Percentiles rank a stretch among this genome's conserved stretches.
Conservation (phyloP, 2,113 vertebrate genomes). For the Apteryx mantelli region DNA sequence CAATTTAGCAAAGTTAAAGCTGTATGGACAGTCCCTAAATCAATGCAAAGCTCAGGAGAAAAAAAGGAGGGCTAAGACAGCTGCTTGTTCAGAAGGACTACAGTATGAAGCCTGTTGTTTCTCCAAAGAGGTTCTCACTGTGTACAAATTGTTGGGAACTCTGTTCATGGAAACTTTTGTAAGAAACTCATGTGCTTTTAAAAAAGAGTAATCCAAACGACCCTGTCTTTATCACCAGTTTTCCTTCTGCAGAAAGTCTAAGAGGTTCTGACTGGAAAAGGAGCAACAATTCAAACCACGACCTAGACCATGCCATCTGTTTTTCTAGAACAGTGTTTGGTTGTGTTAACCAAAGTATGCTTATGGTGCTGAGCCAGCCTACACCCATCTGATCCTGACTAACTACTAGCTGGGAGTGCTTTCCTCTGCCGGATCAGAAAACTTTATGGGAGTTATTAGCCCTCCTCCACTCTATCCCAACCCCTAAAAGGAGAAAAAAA, state of each 20-base stretch:
- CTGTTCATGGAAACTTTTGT: neutral
- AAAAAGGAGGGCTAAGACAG: neutral
- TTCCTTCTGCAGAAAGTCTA: too few relatives aligned
- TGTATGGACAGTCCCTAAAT: neutral
- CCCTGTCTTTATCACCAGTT: neutral
- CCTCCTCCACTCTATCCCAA: neutral
- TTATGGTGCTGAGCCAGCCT: neutral
- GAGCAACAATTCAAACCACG: neutral
- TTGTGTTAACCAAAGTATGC: neutral
- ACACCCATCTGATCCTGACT: neutral
- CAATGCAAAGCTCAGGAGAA: neutral
- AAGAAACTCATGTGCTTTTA: neutral
- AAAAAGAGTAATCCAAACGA: neutral
- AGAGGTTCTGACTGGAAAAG: too few relatives aligned
- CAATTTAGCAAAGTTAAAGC: neutral
- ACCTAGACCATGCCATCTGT: neutral
- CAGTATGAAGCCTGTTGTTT: neutral
- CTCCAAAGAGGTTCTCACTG: neutral
- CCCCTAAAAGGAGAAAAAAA: neutral
- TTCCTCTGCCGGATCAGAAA: neutral
- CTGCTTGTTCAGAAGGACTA: neutral
- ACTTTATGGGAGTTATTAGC: neutral
- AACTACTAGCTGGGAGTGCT: neutral
- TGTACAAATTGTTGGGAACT: neutral
- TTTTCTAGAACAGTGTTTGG: neutral